Percentiles rank a stretch among this genome's conserved stretches.
Evolutionary conservation across 2,888 invertebrate genomes (phyloP).

Genomic region (Diabrotica balteata): DNA sequence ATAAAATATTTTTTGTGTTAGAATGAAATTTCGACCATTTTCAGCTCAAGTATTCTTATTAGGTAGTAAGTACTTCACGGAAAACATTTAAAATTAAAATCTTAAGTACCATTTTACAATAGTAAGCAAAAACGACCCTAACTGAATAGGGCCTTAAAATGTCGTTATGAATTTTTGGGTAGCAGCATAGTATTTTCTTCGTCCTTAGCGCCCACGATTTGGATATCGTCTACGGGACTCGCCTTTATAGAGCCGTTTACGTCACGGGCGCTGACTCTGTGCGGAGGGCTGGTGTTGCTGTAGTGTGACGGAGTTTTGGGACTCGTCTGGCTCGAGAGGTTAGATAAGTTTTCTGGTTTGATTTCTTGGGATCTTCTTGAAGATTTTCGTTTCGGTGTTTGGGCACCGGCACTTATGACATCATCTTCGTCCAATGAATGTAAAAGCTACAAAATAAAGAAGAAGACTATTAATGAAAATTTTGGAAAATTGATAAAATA

Average conservation of each 20-base stretch:
- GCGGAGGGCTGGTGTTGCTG: constrained; percentile 51
- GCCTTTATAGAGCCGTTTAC: constrained; percentile 54
- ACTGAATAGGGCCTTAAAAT: constrained; percentile 34
- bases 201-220: constrained; percentile 30
- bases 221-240: constrained; percentile 47
- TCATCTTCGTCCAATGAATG: constrained; percentile 83
- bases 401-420: constrained; percentile 62
- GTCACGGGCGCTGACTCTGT: constrained; percentile 47
- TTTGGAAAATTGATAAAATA: background rate
- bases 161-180: constrained; percentile 57
- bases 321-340: constrained; percentile 36
- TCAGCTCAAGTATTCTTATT: background rate
- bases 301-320: constrained; percentile 52
- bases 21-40: background rate
- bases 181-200: constrained; percentile 55
- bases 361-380: constrained; percentile 43
- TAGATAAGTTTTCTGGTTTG: constrained; percentile 22
- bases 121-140: constrained; percentile 26
- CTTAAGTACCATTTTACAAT: constrained; percentile 20
- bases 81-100: constrained; percentile 10
- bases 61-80: background rate
- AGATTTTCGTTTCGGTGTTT: constrained; percentile 51
- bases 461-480: background rate
- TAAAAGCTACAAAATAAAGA: constrained; percentile 65
- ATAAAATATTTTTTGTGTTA: no score